Evolutionary conservation across 2,797 vertebrate genomes (phyloP).

Genomic region (Buceros bicornis): DNA sequence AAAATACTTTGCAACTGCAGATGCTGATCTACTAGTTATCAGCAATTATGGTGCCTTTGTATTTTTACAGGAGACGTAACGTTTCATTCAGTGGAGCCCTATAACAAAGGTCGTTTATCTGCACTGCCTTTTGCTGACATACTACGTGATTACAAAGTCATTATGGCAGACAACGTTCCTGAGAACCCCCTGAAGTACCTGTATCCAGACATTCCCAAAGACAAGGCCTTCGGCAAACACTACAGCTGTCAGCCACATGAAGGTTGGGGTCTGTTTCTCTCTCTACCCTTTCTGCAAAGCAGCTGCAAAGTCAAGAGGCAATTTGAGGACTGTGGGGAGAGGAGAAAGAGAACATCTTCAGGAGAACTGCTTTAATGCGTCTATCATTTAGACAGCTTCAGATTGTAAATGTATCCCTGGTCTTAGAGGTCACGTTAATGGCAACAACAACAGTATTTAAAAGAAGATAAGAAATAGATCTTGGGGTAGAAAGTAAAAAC

Average conservation of each 20-base stretch:
- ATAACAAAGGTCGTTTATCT: conserved; percentile 92
- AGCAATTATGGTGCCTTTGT: neutral
- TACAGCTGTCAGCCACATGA: conserved; percentile 94
- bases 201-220: conserved; percentile 95
- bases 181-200: conserved; percentile 96
- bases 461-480: neutral
- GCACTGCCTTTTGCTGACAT: conserved; percentile 95
- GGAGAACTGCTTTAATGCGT: neutral
- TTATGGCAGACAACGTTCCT: conserved; percentile 91
- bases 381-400: neutral
- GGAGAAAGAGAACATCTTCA: neutral
- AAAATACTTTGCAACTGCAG: neutral
- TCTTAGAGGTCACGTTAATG: neutral
- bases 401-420: neutral
- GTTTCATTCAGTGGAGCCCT: conserved; percentile 97
- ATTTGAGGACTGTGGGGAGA: neutral
- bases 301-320: neutral
- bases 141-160: conserved; percentile 96
- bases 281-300: neutral
- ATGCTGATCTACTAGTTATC: neutral
- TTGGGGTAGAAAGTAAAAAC: neutral
- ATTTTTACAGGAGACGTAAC: conserved; percentile 87
- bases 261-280: conserved; percentile 77
- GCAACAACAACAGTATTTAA: neutral
- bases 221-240: conserved; percentile 94